Conservation (phyloP, 2,888 invertebrate species). For the Notodonta dromedarius region DNA sequence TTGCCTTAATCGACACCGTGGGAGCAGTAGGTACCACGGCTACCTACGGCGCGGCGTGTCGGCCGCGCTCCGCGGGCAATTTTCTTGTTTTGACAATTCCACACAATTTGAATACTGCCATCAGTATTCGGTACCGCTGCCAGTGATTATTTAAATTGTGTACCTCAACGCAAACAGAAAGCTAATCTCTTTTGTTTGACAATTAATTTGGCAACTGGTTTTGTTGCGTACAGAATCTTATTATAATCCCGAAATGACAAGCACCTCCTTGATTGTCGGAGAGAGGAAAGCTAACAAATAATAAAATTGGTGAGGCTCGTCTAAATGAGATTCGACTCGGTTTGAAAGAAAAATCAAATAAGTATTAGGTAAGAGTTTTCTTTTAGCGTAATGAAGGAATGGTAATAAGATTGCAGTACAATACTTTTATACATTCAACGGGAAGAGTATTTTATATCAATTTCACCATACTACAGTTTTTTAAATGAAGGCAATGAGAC, state of each 20-base stretch:
- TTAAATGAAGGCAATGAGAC: conserved; percentile 69
- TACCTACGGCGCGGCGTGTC: conserved; percentile 38
- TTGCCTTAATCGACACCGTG: conserved; percentile 75
- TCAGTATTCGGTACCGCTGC: conserved; percentile 63
- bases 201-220: conserved; percentile 62
- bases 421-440: not conserved
- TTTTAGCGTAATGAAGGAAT: not conserved
- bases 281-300: conserved; percentile 29
- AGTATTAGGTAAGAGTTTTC: not conserved
- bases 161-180: conserved; percentile 65
- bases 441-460: conserved; percentile 30
- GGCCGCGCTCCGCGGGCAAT: conserved; percentile 58
- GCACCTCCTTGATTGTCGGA: conserved; percentile 36
- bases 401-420: not conserved
- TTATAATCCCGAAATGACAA: conserved; percentile 43
- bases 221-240: conserved; percentile 44
- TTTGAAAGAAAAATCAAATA: conserved; percentile 14
- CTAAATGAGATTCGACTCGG: conserved; percentile 22
- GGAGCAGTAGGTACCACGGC: conserved; percentile 52
- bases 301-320: conserved; percentile 20
- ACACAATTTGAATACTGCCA: conserved; percentile 70
- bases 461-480: conserved; percentile 56
- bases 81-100: conserved; percentile 71
- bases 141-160: conserved; percentile 72
- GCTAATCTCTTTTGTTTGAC: conserved; percentile 66